These are phyloP conservation scores for Lamproptera curius DNA, from an alignment of 2,888 invertebrate species.

Conservation along the genomic window DNA sequence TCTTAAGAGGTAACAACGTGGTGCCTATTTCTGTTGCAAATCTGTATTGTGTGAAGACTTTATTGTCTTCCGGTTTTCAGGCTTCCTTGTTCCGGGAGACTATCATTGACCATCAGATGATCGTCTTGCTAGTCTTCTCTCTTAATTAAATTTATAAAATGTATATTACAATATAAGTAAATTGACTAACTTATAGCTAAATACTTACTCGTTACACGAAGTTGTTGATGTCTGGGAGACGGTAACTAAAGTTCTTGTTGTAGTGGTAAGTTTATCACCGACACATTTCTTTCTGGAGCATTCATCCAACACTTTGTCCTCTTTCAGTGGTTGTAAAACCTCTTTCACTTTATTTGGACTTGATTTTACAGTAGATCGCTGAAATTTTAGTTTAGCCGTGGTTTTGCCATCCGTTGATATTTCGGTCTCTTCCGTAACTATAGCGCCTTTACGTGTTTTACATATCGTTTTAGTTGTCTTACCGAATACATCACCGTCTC, in stretches of 20 bases:
- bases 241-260: conserved; percentile 66
- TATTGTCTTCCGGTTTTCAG: too few species aligned
- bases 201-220: conserved; percentile 73
- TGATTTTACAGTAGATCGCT: conserved; percentile 60
- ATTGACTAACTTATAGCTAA: conserved; percentile 10
- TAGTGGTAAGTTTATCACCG: conserved; percentile 61
- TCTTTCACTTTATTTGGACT: conserved; percentile 63
- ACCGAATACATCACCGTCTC: conserved; percentile 61
- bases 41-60: too few species aligned
- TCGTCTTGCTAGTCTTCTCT: too few species aligned
- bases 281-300: conserved; percentile 60
- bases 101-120: too few species aligned
- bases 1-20: too few species aligned
- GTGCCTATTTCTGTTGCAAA: too few species aligned
- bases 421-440: conserved; percentile 68
- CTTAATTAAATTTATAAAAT: too few species aligned
- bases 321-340: conserved; percentile 55
- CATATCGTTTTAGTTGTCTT: conserved; percentile 62
- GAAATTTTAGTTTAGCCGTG: conserved; percentile 61
- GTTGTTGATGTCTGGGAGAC: conserved; percentile 68
- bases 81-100: too few species aligned
- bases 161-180: too few species aligned
- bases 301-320: conserved; percentile 55
- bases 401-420: conserved; percentile 64
- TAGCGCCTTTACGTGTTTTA: conserved; percentile 60